Conservation (phyloP, 2,797 vertebrate genomes). For the Crocidura indochinensis region DNA sequence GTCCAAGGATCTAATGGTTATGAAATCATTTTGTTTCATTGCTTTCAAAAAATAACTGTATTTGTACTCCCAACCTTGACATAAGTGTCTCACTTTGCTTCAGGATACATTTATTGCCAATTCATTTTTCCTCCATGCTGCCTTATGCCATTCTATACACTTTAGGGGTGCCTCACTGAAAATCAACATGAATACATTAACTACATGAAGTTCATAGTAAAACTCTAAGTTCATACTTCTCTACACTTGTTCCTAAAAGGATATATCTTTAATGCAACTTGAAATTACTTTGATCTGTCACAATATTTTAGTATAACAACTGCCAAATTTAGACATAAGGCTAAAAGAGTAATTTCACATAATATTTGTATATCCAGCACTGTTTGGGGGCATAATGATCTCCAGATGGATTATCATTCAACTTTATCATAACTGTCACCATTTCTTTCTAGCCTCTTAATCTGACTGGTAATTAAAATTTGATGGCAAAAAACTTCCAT, state of each 20-base stretch:
- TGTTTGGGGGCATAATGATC: conserved; percentile 1
- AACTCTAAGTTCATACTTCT: no score
- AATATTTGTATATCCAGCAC: conserved; percentile 57
- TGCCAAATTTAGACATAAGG: conserved; percentile 54
- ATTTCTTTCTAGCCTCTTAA: conserved; percentile 12
- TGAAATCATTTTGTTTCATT: not conserved
- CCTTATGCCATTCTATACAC: no score
- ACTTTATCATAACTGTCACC: conserved; percentile 35
- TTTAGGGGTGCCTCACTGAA: no score
- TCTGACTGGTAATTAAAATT: conserved; percentile 25
- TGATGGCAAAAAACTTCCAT: not conserved
- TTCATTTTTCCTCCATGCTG: no score
- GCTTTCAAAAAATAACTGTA: conserved; percentile 56
- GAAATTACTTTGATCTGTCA: conserved; percentile 71
- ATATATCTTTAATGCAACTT: conserved; percentile 65
- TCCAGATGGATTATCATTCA: conserved; percentile 70
- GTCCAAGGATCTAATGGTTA: conserved; percentile 1
- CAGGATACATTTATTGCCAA: not conserved
- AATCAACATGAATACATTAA: no score
- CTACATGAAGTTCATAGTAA: no score
- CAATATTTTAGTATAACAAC: conserved; percentile 60
- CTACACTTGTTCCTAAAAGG: no score
- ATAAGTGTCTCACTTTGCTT: conserved; percentile 11
- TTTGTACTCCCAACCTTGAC: conserved; percentile 42
- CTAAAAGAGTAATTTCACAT: conserved; percentile 40